A percentile compares a stretch with the other conserved stretches of the same genome.
phyloP scores from a whole-genome alignment of 2,888 invertebrate species.

The Macrostomum cliftonense region DNA sequence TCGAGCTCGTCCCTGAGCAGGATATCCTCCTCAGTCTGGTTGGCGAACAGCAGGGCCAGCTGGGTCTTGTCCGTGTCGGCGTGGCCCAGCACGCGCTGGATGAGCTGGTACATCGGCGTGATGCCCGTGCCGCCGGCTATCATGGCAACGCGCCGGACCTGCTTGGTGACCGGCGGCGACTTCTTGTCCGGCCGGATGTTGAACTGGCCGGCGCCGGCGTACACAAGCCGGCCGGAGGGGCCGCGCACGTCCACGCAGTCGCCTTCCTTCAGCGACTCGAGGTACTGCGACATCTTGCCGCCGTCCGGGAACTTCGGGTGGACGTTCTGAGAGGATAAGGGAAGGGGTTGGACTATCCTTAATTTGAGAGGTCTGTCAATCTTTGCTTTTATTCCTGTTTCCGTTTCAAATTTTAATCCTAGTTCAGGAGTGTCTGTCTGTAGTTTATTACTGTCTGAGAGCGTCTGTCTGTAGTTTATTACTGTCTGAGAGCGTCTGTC shows the following conservation, averaged over 20 bases:
- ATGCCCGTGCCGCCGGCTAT: slow-evolving; percentile 64
- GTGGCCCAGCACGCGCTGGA: slow-evolving; percentile 64
- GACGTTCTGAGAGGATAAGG: slow-evolving; percentile 58
- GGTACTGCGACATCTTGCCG: slow-evolving; percentile 84
- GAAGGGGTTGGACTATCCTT: no score
- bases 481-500: no score
- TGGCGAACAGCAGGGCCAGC: slow-evolving; percentile 70
- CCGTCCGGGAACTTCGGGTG: slow-evolving; percentile 94
- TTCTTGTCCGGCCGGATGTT: slow-evolving; percentile 70
- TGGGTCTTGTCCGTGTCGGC: slow-evolving; percentile 55
- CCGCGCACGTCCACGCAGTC: slow-evolving; percentile 77
- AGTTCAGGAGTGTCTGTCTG: no score
- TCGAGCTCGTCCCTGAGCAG: slow-evolving; percentile 69
- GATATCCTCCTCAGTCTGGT: slow-evolving; percentile 76
- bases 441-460: no score
- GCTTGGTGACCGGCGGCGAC: slow-evolving; percentile 53
- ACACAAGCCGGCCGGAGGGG: slow-evolving; percentile 72
- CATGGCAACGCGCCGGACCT: slow-evolving; percentile 61
- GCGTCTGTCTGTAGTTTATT: no score
- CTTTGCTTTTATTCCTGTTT: no score
- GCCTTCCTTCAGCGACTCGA: slow-evolving; percentile 69
- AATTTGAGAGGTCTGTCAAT: no score
- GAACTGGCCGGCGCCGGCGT: slow-evolving; percentile 54
- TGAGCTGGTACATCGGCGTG: slow-evolving; percentile 86
- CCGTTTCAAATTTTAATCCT: no score